phyloP scores from a whole-genome alignment of 2,888 invertebrate species.

The Melanotus villosus region DNA sequence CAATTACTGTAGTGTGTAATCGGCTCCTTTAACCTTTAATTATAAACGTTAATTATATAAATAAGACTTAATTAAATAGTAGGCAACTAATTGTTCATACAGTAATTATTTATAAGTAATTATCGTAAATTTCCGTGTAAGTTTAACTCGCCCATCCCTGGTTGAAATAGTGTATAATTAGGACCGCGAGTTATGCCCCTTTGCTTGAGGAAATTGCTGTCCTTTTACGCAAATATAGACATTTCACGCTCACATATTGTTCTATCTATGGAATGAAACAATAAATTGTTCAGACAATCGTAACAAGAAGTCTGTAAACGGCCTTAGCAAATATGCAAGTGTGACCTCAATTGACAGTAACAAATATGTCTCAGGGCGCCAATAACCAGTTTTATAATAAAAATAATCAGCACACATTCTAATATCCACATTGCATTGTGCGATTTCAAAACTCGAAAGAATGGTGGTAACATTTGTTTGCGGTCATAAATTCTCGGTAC shows the following conservation, averaged over 20 bases:
- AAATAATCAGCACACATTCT: constrained; percentile 52
- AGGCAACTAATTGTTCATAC: constrained; percentile 19
- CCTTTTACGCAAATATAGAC: constrained; percentile 19
- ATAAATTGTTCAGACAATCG: constrained; percentile 37
- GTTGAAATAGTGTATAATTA: background rate
- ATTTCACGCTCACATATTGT: constrained; percentile 16
- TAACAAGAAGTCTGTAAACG: constrained; percentile 44
- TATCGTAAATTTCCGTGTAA: constrained; percentile 9
- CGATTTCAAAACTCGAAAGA: constrained; percentile 45
- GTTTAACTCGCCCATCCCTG: constrained; percentile 1
- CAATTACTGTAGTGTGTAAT: constrained; percentile 3
- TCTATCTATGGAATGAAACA: constrained; percentile 11
- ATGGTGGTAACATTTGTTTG: constrained; percentile 43
- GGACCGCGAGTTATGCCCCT: background rate
- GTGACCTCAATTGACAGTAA: constrained; percentile 58
- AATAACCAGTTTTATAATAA: constrained; percentile 50
- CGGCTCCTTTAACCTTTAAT: constrained; percentile 24
- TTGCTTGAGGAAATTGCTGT: background rate
- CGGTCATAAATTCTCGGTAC: constrained; percentile 42
- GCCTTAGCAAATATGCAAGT: constrained; percentile 59
- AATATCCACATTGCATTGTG: constrained; percentile 52
- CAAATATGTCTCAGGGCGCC: constrained; percentile 53
- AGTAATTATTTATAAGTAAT: constrained; percentile 21
- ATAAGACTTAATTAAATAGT: constrained; percentile 26
- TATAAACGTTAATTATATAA: constrained; percentile 32